A percentile compares a stretch with the other conserved stretches of the same genome.
These are phyloP conservation scores for Vanacampus margaritifer DNA, from an alignment of 2,113 vertebrate species.

Conservation along the genomic window DNA sequence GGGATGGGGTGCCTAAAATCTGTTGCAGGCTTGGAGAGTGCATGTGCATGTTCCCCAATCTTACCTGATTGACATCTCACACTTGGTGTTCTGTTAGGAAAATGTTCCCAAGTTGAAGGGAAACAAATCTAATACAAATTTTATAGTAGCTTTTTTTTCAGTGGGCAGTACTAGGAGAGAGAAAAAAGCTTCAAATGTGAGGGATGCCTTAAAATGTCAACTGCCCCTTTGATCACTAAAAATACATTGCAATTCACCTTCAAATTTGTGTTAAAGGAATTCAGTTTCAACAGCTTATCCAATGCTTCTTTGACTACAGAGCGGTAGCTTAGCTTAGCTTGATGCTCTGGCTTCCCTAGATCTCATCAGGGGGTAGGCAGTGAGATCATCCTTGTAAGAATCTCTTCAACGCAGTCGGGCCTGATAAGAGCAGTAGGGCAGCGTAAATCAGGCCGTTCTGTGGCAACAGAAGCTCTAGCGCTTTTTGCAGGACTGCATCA, in stretches of 20 bases:
- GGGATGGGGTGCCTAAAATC: too few relatives aligned
- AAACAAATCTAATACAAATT: not conserved
- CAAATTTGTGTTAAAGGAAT: slow-evolving; percentile 12
- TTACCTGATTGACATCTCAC: not conserved
- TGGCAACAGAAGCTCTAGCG: slow-evolving; percentile 44
- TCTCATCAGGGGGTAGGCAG: slow-evolving; percentile 37
- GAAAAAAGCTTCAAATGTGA: too few relatives aligned
- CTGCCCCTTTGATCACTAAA: slow-evolving; percentile 18
- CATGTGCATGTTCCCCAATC: not conserved
- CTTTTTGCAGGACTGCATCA: slow-evolving; percentile 24
- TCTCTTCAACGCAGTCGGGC: slow-evolving; percentile 52
- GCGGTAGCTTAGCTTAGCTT: slow-evolving; percentile 20
- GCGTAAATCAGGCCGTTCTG: slow-evolving; percentile 62
- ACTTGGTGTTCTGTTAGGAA: not conserved
- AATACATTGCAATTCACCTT: slow-evolving; percentile 9
- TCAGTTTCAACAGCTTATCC: slow-evolving; percentile 17
- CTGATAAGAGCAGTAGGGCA: slow-evolving; percentile 56
- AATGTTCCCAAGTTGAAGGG: not conserved
- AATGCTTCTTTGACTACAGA: slow-evolving; percentile 33
- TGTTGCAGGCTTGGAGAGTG: too few relatives aligned
- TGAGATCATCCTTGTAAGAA: slow-evolving; percentile 58
- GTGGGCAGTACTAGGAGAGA: not conserved
- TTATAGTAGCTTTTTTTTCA: not conserved
- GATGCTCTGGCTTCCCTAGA: slow-evolving; percentile 40
- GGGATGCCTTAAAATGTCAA: slow-evolving; percentile 7